Base-by-base conservation (phyloP, 2,113 vertebrate species). In the Psittacula cyanocephala region DNA sequence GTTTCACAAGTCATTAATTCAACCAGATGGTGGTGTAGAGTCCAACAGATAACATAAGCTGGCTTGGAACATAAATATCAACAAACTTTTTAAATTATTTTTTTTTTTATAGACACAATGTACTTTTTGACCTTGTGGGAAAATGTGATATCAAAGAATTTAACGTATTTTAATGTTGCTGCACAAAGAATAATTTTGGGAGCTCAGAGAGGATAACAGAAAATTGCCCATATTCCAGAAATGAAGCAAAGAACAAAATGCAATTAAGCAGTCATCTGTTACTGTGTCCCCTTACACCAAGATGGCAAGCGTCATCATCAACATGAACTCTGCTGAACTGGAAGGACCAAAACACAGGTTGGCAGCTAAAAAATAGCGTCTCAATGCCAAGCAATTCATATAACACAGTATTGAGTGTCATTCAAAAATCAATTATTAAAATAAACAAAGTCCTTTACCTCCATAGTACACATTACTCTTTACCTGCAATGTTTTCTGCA, bases 1-100 rank as follows among this genome's bases (percentile, higher is more conserved):
- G 47, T 85, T 93, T 90, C 88, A 88, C 62, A 96, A 93, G 68
- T 78, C 79, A 78, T 88, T 95, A 92, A 93, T 96, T 96, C 89
- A 77, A 77, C 55, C 92, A 97, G 95, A 89, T 86, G 88, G 75
- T 72, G 43, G 47, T 44, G 19, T 39, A 62, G 82, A 79, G 47
- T 52, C 88, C 91, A 87, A 82, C 17, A 93, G 93, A 81, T 50
- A 93, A 78, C 76, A 74, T 74, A 69, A 91, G 27, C 87, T 81
- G 68, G 1, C 46, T 91, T 74, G 57, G 72, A 95, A 94, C 68
- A 81, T 28, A 95, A 94, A 87, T 71, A 93, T 69, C 82, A 83
- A 81, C 55, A 84, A 78, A 93, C 35, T 12, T 37, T 53, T 59
- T 76, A 15, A 59, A 22, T 37, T n/a, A 37, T 17, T 43, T 33